Base-by-base conservation (phyloP, 2,888 invertebrate species). In the Ametastegia equiseti region DNA sequence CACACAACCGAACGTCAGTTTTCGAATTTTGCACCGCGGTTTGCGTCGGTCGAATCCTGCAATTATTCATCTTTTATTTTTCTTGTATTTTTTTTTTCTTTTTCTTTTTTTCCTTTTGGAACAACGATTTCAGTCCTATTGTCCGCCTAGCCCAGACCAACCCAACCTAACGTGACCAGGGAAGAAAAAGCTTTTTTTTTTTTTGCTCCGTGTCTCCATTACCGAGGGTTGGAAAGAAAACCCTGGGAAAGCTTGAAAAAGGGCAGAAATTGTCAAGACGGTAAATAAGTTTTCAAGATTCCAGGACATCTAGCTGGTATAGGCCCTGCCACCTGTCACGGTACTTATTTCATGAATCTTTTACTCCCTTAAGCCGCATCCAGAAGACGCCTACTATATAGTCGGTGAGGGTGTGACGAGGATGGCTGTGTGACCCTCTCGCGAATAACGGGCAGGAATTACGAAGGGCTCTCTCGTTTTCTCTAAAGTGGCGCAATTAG, bases 271-370 rank as follows among this genome's bases (percentile, higher is more conserved):
- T 27, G 15, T 19, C 7, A 1, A 19, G 39, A 13, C 27, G 42
- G 63, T 78, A 78, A 78, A 78, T 78, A 78, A 78, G 78, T 42
- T 60, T 78, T 78, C 78, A 15, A 63, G 60, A 27, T 45, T 36
- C 54, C 19, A 33, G 3, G 36, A 45, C 36, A n/a, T 45, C 39
- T 36, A 60, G 45, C 33, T 60, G 7, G n/a, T n/a, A n/a, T n/a
- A n/a, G n/a, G 30, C 57, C 60, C 60, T 23, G 39, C 77, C 75
- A 47, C 75, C 27, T 78, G 60, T 36, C 50, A 23, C 13, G 47
- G 78, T 60, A 78, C 63, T 78, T 78, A 78, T 78, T 78, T 78
- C 42, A 63, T 60, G 78, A 78, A 78, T 78, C 78, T 60, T 78
- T 63, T 45, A 78, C 45, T 42, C 63, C 15, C 50, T 5, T 54